Evolutionary conservation across 2,113 vertebrate genomes (phyloP), one percentile per base, ranked within the genome.

Genomic region (Ictidomys tridecemlineatus): DNA sequence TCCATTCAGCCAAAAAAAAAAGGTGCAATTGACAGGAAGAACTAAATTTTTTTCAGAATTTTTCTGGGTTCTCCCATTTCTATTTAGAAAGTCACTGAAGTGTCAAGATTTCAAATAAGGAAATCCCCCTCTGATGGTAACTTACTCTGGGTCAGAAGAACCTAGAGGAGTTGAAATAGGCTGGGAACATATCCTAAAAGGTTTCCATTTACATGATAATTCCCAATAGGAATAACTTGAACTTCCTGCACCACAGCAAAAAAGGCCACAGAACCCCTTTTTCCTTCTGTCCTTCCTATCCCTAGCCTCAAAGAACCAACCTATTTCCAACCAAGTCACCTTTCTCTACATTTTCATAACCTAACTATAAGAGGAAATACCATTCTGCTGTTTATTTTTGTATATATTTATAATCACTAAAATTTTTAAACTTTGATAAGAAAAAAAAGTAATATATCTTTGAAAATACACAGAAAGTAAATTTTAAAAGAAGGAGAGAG

Each of bases 61-160:
- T 95, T 96, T 92, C 89, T 97, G 70, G 48, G 45, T 83, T 96
- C 74, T 94, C 32, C 53, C 72, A 79, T 83, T 96, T 97, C 87
- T 97, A 53, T 39, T 93, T 85, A 93, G 83, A 93, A 92, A 93
- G n/a, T 93, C 37, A 97, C 17, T 80, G 51, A 90, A 51, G 39
- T 70, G 45, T 80, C 22, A 73, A 90, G 70, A 79, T 39, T 86
- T 87, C 30, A 95, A 37, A 87, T 48, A 61, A 95, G 87, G 92
- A 97, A 97, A 96, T 94, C 89, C 69, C 96, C 83, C 32, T 94
- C 85, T 95, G 73, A 90, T 70, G 48, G 10, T 95, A 89, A 96
- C 8, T 85, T 61, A 56, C 5, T 12, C 12, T 12, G 8, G 39
- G n/a, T 93, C 70, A 89, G 42, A 91, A 42, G 95, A 65, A 10